These are phyloP conservation scores for Whitmania pigra DNA, from an alignment of 1,140 invertebrate species.

Conservation along the genomic window DNA sequence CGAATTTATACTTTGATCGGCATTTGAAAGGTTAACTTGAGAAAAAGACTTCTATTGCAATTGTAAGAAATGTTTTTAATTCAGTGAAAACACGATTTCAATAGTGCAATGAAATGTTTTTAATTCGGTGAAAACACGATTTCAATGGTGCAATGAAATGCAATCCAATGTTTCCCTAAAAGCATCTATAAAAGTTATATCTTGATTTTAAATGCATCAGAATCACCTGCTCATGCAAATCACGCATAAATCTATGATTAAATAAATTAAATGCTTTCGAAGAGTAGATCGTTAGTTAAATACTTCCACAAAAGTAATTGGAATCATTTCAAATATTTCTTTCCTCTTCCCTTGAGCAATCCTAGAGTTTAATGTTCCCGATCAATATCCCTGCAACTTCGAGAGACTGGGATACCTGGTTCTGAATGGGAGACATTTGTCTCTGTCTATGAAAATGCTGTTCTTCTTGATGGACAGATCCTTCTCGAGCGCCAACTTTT, in stretches of 20 bases:
- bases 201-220: too few species aligned
- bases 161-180: too few species aligned
- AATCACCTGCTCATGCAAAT: not conserved
- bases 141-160: too few species aligned
- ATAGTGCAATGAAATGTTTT: too few species aligned
- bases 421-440: conserved; percentile 76
- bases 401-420: conserved; percentile 36
- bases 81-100: too few species aligned
- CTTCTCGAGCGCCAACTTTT: conserved; percentile 57
- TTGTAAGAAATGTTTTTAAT: too few species aligned
- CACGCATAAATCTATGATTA: not conserved
- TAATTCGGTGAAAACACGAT: too few species aligned
- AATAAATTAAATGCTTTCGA: not conserved
- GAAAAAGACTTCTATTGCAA: too few species aligned
- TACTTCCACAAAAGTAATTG: not conserved
- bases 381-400: conserved; percentile 36
- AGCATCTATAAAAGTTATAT: too few species aligned
- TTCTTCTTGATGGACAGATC: conserved; percentile 79
- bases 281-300: not conserved
- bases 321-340: not conserved
- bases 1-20: too few species aligned
- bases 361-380: not conserved
- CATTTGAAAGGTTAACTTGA: too few species aligned
- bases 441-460: conserved; percentile 77
- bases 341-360: not conserved